Conservation (phyloP, 2,797 vertebrate genomes). For the Pseudocheirus occidentalis region DNA sequence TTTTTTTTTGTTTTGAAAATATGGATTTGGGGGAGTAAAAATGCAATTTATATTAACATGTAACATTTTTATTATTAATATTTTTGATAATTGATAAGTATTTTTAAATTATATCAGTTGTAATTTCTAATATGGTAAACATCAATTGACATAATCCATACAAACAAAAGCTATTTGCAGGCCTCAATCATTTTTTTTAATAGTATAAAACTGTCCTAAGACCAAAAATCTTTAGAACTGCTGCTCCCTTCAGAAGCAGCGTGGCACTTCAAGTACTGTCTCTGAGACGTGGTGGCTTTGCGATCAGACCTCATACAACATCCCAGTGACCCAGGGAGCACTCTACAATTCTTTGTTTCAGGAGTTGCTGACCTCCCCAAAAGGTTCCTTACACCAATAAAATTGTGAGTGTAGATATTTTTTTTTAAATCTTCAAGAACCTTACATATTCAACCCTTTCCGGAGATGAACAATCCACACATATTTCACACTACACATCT, state of each 20-base stretch:
- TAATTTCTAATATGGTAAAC: neutral
- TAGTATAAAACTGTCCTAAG: neutral
- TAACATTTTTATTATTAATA: neutral
- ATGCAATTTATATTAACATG: neutral
- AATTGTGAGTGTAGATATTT: neutral
- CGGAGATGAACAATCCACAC: neutral
- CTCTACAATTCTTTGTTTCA: neutral
- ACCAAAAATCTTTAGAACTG: neutral
- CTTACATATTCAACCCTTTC: neutral
- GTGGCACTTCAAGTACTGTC: neutral
- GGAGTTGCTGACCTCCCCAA: neutral
- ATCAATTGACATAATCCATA: neutral
- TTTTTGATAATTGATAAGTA: neutral
- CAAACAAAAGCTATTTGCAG: neutral
- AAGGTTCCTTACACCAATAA: neutral
- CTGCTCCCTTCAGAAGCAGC: neutral
- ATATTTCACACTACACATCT: neutral
- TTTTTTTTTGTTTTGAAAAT: neutral
- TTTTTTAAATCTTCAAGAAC: neutral
- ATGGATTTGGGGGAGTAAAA: neutral
- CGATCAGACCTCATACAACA: neutral
- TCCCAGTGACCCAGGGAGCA: neutral
- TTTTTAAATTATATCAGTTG: neutral
- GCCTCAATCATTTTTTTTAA: neutral
- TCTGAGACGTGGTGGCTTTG: neutral